A percentile compares a stretch with the other conserved stretches of the same genome.
Conservation (phyloP, 1,140 invertebrate genomes). For the Meteorus sp. region DNA sequence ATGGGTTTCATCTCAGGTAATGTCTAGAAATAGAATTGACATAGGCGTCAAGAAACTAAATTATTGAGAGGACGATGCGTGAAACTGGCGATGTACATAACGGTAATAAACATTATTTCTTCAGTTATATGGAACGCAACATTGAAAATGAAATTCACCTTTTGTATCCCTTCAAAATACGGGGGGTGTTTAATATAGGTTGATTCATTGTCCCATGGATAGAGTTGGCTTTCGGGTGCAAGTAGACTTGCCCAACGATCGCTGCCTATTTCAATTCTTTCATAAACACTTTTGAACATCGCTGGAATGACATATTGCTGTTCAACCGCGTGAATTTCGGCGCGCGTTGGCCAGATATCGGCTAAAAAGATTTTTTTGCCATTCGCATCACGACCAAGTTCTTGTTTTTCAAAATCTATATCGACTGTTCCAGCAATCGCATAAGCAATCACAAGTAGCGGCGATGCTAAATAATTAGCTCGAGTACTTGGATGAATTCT, state of each 20-base stretch:
- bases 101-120: neutral
- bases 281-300: constrained; percentile 96
- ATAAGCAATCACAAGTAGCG: constrained; percentile 94
- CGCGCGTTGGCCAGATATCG: constrained; percentile 95
- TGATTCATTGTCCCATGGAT: constrained; percentile 88
- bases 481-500: constrained; percentile 94
- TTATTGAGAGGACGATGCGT: neutral
- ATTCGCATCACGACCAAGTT: constrained; percentile 77
- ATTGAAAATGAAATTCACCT: constrained; percentile 49
- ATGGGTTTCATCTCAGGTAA: constrained; percentile 64
- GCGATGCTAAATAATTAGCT: constrained; percentile 96
- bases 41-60: constrained; percentile 38
- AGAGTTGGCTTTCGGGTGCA: constrained; percentile 81
- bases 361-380: constrained; percentile 79
- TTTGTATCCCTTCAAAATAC: constrained; percentile 90
- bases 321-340: constrained; percentile 89
- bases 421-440: constrained; percentile 91
- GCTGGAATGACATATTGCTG: constrained; percentile 88
- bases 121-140: too few species aligned
- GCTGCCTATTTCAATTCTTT: constrained; percentile 84
- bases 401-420: constrained; percentile 92
- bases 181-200: constrained; percentile 97
- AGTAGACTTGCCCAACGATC: constrained; percentile 81
- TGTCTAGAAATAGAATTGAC: constrained; percentile 57
- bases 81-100: neutral